phyloP scores from a whole-genome alignment of 2,888 invertebrate species.

The Lithophane semibrunnea region DNA sequence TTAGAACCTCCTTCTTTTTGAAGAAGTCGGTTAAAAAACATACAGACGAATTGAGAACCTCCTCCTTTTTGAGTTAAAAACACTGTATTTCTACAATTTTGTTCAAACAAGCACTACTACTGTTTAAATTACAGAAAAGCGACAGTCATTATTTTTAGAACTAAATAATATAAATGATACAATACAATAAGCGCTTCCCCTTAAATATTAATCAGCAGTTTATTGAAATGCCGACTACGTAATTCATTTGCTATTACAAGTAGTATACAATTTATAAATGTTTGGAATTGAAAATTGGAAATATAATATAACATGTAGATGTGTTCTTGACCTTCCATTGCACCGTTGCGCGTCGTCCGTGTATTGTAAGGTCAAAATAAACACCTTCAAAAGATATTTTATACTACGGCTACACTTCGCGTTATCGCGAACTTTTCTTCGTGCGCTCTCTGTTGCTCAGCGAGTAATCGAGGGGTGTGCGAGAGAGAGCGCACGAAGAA shows the following conservation, averaged over 20 bases:
- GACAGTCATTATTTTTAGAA: not conserved
- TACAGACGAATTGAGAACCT: too few relatives aligned
- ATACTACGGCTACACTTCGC: too few relatives aligned
- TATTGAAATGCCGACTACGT: constrained; percentile 2
- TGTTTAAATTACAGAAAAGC: not conserved
- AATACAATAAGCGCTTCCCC: constrained; percentile 6
- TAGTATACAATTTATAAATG: not conserved
- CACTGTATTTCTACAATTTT: not conserved
- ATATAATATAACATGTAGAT: too few relatives aligned
- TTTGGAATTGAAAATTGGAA: not conserved
- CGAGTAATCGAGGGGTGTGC: too few relatives aligned
- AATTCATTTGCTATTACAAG: not conserved
- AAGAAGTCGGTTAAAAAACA: too few relatives aligned
- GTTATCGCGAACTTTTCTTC: too few relatives aligned
- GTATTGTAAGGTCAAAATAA: not conserved
- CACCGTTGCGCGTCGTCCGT: not conserved
- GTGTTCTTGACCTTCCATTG: too few relatives aligned
- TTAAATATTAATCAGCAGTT: constrained; percentile 50
- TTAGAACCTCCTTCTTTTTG: too few relatives aligned
- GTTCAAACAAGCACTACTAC: not conserved
- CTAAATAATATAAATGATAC: not conserved
- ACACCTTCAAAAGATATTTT: too few relatives aligned
- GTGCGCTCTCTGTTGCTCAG: too few relatives aligned
- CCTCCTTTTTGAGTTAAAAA: too few relatives aligned
- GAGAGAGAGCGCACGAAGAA: too few relatives aligned